Evolutionary conservation across 2,888 invertebrate genomes (phyloP).

Genomic region (Oxycera nigricornis): DNA sequence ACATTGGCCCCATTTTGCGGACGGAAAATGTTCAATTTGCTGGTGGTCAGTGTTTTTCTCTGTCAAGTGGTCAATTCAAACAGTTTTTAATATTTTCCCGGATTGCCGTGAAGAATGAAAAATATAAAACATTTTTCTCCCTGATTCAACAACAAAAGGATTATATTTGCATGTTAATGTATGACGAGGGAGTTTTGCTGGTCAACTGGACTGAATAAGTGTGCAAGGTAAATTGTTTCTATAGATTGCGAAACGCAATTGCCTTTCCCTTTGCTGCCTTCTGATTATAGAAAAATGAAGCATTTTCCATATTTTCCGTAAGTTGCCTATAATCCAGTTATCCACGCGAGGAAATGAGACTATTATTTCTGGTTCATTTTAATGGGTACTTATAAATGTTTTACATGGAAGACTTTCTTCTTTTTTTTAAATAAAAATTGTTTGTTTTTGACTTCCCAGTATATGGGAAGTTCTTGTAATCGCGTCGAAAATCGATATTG

Average conservation of each 20-base stretch:
- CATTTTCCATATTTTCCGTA: slow-evolving; percentile 9
- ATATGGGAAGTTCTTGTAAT: no score
- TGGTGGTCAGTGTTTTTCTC: slow-evolving; percentile 51
- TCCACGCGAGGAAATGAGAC: slow-evolving; percentile 34
- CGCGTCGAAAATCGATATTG: no score
- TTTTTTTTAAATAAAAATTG: not conserved
- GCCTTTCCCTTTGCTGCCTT: not conserved
- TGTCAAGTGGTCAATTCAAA: slow-evolving; percentile 52
- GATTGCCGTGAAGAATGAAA: not conserved
- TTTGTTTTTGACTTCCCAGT: no score
- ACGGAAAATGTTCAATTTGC: slow-evolving; percentile 49
- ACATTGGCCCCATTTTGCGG: not conserved
- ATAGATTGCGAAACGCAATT: slow-evolving; percentile 38
- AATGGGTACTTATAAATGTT: not conserved
- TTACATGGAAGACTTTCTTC: not conserved
- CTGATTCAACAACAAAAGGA: slow-evolving; percentile 43
- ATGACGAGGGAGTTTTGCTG: not conserved
- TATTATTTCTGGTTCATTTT: slow-evolving; percentile 32
- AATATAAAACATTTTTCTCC: slow-evolving; percentile 32
- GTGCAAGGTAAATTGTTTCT: slow-evolving; percentile 45
- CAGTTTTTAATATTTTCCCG: slow-evolving; percentile 51
- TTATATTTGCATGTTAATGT: slow-evolving; percentile 42
- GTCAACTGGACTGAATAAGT: slow-evolving; percentile 13
- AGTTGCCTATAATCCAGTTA: slow-evolving; percentile 29
- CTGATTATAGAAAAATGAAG: slow-evolving; percentile 40